phyloP scores from a whole-genome alignment of 2,113 vertebrate genomes.

The Nesoenas mayeri region DNA sequence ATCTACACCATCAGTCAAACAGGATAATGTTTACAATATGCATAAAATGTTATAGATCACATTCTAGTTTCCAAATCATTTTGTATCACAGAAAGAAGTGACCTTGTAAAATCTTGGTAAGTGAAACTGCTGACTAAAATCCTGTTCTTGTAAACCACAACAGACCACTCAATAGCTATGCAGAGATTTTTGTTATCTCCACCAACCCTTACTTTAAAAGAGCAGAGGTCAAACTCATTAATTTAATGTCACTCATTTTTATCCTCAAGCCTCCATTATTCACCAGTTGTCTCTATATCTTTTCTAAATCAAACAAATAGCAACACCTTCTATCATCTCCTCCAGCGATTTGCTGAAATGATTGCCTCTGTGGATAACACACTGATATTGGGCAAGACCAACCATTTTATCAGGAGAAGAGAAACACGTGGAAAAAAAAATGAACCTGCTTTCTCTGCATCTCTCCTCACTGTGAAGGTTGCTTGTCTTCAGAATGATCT shows the following conservation, averaged over 20 bases:
- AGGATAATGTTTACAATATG: not conserved
- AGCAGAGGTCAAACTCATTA: not conserved
- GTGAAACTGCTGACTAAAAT: not conserved
- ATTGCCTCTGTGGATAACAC: not conserved
- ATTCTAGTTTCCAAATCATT: not conserved
- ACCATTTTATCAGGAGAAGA: not conserved
- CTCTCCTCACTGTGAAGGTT: not conserved
- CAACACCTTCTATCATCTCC: not conserved
- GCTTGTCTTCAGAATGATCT: not conserved
- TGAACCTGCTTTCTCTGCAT: not conserved
- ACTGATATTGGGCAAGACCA: not conserved
- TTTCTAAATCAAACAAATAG: not conserved
- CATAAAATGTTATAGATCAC: not conserved
- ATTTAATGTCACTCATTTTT: not conserved
- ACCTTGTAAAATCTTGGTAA: not conserved
- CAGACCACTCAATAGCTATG: not conserved
- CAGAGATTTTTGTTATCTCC: not conserved
- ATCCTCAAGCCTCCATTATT: not conserved
- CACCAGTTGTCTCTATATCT: not conserved
- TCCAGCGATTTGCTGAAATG: not conserved
- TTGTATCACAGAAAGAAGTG: not conserved
- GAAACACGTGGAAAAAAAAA: not conserved
- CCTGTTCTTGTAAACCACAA: not conserved
- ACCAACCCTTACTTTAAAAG: not conserved
- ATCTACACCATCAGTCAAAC: slow-evolving; percentile 6